phyloP scores from a whole-genome alignment of 92 coral and sea anemone genomes.

The Virgularia gustaviana region DNA sequence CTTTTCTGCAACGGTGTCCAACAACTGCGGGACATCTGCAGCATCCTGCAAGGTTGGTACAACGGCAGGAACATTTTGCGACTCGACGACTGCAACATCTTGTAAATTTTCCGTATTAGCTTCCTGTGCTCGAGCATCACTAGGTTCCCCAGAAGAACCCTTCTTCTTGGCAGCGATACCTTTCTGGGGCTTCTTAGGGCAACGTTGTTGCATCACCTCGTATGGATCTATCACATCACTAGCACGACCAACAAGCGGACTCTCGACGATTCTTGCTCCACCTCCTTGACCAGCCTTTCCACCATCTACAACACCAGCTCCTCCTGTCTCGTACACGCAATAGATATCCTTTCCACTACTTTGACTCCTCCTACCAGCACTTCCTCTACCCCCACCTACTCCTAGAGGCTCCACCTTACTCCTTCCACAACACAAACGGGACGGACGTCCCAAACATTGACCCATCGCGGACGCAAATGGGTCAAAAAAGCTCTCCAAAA shows the following conservation, averaged over 20 bases:
- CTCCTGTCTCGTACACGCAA: neutral
- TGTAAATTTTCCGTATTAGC: neutral
- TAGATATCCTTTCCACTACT: no score
- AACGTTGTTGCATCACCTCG: no score
- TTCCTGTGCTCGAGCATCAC: neutral
- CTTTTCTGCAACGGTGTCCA: neutral
- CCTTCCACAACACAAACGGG: neutral
- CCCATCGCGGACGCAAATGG: neutral
- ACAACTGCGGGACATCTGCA: neutral
- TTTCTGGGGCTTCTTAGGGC: neutral
- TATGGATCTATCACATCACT: no score
- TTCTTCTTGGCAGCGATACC: neutral
- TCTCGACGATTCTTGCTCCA: no score
- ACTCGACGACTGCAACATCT: neutral
- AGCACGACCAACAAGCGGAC: no score
- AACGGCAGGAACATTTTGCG: no score
- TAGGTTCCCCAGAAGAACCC: neutral
- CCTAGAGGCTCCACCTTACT: neutral
- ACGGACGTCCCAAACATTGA: conserved; percentile 1
- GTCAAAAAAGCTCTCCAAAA: neutral
- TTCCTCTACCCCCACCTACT: neutral
- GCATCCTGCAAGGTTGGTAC: no score
- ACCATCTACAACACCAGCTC: neutral
- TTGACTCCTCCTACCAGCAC: no score
- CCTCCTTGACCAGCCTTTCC: neutral